phyloP scores from a whole-genome alignment of 1,140 invertebrate genomes.

The Drosophila orosa region DNA sequence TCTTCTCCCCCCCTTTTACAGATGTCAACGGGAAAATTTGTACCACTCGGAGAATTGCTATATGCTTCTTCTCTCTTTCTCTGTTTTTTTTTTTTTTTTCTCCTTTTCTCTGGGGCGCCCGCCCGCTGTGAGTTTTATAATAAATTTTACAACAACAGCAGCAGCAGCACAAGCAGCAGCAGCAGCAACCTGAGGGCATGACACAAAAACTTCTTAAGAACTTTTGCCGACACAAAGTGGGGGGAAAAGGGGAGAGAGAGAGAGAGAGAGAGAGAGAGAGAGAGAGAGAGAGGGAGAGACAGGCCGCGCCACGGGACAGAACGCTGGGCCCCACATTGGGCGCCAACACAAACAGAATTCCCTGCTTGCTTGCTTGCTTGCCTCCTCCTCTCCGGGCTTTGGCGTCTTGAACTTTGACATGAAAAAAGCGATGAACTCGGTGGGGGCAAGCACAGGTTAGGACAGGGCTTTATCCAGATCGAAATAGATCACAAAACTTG shows the following conservation, averaged over 20 bases:
- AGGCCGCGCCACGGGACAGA: slow-evolving; percentile 45
- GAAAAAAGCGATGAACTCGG: slow-evolving; percentile 43
- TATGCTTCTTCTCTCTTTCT: too few species aligned
- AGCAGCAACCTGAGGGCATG: slow-evolving; percentile 65
- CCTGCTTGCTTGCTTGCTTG: not conserved
- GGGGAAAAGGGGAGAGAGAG: not conserved
- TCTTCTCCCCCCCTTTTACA: slow-evolving; percentile 19
- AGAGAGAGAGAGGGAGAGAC: not conserved
- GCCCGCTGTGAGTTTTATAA: slow-evolving; percentile 72
- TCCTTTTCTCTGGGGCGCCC: slow-evolving; percentile 24
- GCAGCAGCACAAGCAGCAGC: slow-evolving; percentile 20
- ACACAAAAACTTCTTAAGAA: slow-evolving; percentile 76
- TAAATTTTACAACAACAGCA: slow-evolving; percentile 72
- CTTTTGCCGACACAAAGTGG: slow-evolving; percentile 67
- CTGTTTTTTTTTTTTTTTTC: not conserved
- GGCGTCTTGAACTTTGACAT: slow-evolving; percentile 62
- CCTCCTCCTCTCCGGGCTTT: not conserved
- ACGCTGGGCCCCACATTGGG: slow-evolving; percentile 47
- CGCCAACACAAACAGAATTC: slow-evolving; percentile 50
- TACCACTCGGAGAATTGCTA: slow-evolving; percentile 24
- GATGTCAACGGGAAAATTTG: slow-evolving; percentile 66
- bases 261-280: not conserved
- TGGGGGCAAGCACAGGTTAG: not conserved
- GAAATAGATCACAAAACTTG: slow-evolving; percentile 26
- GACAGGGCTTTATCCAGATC: slow-evolving; percentile 7